Conservation (phyloP, 92 coral and sea anemone species). For the Ricordea florida region DNA sequence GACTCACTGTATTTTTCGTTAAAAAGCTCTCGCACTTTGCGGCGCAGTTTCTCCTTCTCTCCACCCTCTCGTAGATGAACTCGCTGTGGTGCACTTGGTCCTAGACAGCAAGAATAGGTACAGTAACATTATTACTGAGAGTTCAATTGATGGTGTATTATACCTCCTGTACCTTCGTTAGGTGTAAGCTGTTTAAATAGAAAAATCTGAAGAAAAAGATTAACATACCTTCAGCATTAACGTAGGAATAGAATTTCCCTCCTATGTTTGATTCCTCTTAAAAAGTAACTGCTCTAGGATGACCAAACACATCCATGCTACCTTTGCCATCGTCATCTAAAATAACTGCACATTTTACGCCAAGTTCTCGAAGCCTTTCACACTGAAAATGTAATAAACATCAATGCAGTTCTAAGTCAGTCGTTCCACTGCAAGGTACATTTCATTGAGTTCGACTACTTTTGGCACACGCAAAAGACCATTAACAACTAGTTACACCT, state of each 20-base stretch:
- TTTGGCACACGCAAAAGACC: background rate
- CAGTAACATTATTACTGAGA: background rate
- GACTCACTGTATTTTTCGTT: constrained; percentile 1
- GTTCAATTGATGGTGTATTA: background rate
- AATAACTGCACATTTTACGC: background rate
- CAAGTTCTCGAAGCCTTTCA: background rate
- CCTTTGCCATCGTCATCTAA: background rate
- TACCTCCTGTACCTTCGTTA: no score
- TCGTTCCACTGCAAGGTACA: background rate
- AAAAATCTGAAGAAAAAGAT: background rate
- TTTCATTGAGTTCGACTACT: background rate
- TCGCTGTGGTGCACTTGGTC: background rate
- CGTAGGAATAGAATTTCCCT: background rate
- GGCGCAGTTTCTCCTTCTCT: background rate
- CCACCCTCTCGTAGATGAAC: background rate
- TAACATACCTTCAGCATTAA: constrained; percentile 1
- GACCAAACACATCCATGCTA: constrained; percentile 8
- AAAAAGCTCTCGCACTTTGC: background rate
- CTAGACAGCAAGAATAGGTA: background rate
- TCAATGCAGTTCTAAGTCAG: background rate
- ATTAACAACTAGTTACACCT: background rate
- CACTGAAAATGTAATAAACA: background rate
- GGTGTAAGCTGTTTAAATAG: no score
- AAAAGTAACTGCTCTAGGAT: background rate
- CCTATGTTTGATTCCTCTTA: background rate